Evolutionary conservation across 1,140 invertebrate genomes (phyloP).

Genomic region (Camponotus pennsylvanicus): DNA sequence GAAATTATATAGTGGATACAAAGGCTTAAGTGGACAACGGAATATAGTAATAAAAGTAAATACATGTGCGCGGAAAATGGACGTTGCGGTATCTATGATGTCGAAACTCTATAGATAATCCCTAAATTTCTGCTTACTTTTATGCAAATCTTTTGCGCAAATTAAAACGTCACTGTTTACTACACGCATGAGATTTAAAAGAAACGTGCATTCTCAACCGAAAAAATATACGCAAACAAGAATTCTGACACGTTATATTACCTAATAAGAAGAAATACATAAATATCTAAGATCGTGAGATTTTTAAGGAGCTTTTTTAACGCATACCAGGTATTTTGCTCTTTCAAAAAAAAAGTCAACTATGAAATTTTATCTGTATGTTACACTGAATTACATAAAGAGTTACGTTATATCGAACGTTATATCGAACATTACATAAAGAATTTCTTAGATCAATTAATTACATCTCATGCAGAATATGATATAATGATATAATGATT

Average conservation of each 20-base stretch:
- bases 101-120: background rate
- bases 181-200: background rate
- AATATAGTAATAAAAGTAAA: conserved; percentile 45
- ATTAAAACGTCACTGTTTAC: no score
- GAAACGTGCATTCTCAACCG: background rate
- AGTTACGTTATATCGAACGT: background rate
- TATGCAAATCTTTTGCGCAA: background rate
- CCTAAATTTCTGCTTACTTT: conserved; percentile 1
- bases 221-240: background rate
- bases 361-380: no score
- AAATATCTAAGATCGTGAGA: background rate
- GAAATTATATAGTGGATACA: conserved; percentile 21
- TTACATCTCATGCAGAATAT: conserved; percentile 1
- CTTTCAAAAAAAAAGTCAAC: no score
- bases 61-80: background rate
- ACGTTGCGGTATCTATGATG: conserved; percentile 19
- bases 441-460: background rate
- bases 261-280: background rate
- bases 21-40: background rate
- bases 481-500: background rate
- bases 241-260: background rate
- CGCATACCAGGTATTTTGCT: no score
- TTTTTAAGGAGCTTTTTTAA: background rate
- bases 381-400: no score
- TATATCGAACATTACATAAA: background rate